A percentile compares a stretch with the other conserved stretches of the same genome.
phyloP scores from a whole-genome alignment of 2,113 vertebrate species.

The Pao palembangensis region DNA sequence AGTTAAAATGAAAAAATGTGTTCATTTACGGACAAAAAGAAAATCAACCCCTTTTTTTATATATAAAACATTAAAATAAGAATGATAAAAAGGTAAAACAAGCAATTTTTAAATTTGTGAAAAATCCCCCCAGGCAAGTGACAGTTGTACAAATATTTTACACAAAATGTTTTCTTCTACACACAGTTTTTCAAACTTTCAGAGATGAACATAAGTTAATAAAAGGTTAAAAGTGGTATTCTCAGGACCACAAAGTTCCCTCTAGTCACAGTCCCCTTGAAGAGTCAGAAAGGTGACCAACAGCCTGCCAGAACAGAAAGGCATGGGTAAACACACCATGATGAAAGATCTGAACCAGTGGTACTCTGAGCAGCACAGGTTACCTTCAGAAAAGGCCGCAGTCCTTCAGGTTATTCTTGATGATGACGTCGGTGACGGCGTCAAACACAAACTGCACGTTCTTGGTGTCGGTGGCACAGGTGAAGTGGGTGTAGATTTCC shows the following conservation, averaged over 20 bases:
- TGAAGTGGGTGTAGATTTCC: conserved; percentile 99
- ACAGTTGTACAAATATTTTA: conserved; percentile 89
- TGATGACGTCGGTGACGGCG: conserved; percentile 98
- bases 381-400: conserved; percentile 92
- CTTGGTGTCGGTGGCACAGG: conserved; percentile 97
- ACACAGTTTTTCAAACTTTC: conserved; percentile 80
- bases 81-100: conserved; percentile 79
- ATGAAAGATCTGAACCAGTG: neutral
- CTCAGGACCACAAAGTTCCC: conserved; percentile 70
- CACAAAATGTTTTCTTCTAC: conserved; percentile 72
- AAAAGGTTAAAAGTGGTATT: conserved; percentile 74
- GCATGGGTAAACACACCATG: neutral
- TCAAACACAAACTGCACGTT: conserved; percentile 99
- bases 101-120: conserved; percentile 63
- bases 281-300: conserved; percentile 40
- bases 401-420: conserved; percentile 99
- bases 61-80: conserved; percentile 70
- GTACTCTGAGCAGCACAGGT: neutral
- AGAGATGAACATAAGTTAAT: conserved; percentile 82
- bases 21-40: conserved; percentile 37
- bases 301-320: conserved; percentile 34
- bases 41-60: conserved; percentile 67
- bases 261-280: conserved; percentile 55
- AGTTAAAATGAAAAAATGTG: conserved; percentile 23
- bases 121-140: conserved; percentile 77